Conservation (phyloP, 1,140 invertebrate species). For the Gerris buenoi region DNA sequence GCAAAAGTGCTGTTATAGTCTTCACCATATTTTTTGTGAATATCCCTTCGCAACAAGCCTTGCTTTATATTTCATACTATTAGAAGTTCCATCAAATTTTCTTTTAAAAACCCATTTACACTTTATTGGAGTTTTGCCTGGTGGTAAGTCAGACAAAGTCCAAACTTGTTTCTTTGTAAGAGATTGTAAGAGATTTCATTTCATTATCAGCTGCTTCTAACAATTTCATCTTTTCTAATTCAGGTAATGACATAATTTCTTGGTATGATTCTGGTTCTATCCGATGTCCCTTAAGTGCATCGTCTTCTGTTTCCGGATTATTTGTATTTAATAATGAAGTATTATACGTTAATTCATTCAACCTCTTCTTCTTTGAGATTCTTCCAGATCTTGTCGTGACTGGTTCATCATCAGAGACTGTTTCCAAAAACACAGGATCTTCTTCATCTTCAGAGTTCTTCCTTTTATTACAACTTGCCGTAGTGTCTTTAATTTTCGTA, state of each 20-base stretch:
- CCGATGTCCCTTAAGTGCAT: not conserved
- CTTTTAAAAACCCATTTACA: slow-evolving; percentile 29
- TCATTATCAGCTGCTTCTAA: slow-evolving; percentile 11
- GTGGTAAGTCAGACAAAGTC: slow-evolving; percentile 26
- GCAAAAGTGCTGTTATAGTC: slow-evolving; percentile 30
- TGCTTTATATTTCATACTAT: slow-evolving; percentile 29
- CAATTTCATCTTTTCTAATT: slow-evolving; percentile 12
- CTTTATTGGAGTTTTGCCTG: slow-evolving; percentile 23
- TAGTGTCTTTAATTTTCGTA: too few relatives aligned
- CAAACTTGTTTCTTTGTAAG: slow-evolving; percentile 22
- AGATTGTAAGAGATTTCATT: slow-evolving; percentile 7
- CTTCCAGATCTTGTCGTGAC: too few relatives aligned
- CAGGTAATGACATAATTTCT: not conserved
- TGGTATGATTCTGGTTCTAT: not conserved
- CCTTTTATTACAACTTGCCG: too few relatives aligned
- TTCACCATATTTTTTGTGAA: slow-evolving; percentile 23
- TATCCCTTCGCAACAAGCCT: slow-evolving; percentile 30
- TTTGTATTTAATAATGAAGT: too few relatives aligned
- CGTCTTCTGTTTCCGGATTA: too few relatives aligned
- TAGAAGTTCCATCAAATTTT: slow-evolving; percentile 23
- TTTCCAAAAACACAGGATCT: too few relatives aligned
- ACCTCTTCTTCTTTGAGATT: too few relatives aligned
- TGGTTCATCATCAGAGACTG: too few relatives aligned
- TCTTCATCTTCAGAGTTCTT: too few relatives aligned
- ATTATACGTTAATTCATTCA: too few relatives aligned